These are phyloP conservation scores for Helarctos malayanus DNA, from an alignment of 2,797 vertebrate species.

Conservation along the genomic window DNA sequence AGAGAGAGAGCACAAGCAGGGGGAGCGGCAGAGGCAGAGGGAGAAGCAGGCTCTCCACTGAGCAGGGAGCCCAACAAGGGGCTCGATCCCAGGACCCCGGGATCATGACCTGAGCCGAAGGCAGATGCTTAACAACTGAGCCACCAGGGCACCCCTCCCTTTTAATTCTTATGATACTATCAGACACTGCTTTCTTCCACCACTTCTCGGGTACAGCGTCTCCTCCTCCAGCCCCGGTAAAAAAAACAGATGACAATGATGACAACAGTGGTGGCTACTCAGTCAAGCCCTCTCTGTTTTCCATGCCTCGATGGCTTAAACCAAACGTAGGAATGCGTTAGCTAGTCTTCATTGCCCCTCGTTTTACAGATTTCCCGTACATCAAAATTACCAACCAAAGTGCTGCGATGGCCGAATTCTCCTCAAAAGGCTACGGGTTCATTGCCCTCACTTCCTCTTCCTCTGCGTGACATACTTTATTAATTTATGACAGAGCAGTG, in stretches of 20 bases:
- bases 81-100: neutral
- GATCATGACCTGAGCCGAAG: neutral
- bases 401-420: neutral
- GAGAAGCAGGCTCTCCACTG: no score
- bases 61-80: no score
- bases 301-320: neutral
- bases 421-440: neutral
- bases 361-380: neutral
- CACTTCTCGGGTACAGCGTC: neutral
- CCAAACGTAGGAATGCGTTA: neutral
- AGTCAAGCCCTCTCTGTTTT: neutral
- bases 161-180: neutral
- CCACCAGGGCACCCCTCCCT: neutral
- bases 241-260: neutral
- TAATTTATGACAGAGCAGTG: neutral
- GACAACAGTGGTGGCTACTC: neutral
- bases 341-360: neutral
- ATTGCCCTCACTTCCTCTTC: slow-evolving; percentile 2
- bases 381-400: neutral
- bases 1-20: no score
- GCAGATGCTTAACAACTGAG: neutral
- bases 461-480: neutral
- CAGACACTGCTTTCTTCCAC: neutral
- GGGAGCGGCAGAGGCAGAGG: no score
- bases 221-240: neutral